Evolutionary conservation across 2,888 invertebrate genomes (phyloP).

Genomic region (Drosophila paracracens): DNA sequence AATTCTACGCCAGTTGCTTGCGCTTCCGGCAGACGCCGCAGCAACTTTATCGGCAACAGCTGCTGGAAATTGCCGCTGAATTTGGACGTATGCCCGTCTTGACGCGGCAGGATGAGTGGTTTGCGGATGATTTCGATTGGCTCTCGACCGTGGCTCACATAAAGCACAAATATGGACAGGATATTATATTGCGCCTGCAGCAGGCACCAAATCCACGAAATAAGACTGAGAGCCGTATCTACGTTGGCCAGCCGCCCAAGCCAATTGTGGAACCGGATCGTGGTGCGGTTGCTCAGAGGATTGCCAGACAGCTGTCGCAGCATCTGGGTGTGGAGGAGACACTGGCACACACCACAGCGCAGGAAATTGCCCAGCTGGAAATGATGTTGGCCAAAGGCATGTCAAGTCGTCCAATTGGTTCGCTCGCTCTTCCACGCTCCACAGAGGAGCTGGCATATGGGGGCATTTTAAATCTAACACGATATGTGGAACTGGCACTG

Average conservation of each 20-base stretch:
- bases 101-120: slow-evolving; percentile 44
- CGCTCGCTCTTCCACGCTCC: slow-evolving; percentile 52
- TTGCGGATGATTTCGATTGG: slow-evolving; percentile 75
- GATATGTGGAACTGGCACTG: slow-evolving; percentile 69
- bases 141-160: slow-evolving; percentile 73
- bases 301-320: slow-evolving; percentile 54
- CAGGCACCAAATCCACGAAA: slow-evolving; percentile 60
- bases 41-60: slow-evolving; percentile 47
- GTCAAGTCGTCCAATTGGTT: slow-evolving; percentile 54
- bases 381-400: slow-evolving; percentile 63
- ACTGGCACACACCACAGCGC: slow-evolving; percentile 61
- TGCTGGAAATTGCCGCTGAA: slow-evolving; percentile 63
- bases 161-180: slow-evolving; percentile 76
- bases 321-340: slow-evolving; percentile 63
- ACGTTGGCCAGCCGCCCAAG: slow-evolving; percentile 76
- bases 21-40: slow-evolving; percentile 46
- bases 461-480: slow-evolving; percentile 64
- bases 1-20: slow-evolving; percentile 81
- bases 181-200: slow-evolving; percentile 75
- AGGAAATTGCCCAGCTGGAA: slow-evolving; percentile 73
- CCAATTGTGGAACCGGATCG: slow-evolving; percentile 49
- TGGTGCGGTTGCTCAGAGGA: slow-evolving; percentile 35
- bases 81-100: slow-evolving; percentile 81
- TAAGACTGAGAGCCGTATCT: slow-evolving; percentile 59
- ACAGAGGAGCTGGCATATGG: slow-evolving; percentile 58